Evolutionary conservation across 2,113 vertebrate species (phyloP).

Genomic region (Spizaetus ornatus): DNA sequence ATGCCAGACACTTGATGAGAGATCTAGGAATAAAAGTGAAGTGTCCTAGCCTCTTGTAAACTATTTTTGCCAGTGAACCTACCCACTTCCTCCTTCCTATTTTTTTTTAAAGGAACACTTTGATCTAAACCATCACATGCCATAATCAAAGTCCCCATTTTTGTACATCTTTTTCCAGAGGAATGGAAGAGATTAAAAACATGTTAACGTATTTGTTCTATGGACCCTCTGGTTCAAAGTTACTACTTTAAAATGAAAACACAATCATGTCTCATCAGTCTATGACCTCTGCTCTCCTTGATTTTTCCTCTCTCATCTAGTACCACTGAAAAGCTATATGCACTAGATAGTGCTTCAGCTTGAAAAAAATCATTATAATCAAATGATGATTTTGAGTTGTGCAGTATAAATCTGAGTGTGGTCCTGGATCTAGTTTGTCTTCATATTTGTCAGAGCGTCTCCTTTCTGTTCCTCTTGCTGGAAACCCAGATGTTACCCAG

Average conservation of each 20-base stretch:
- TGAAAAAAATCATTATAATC: neutral
- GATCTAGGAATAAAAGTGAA: neutral
- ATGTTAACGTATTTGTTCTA: neutral
- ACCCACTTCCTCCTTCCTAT: neutral
- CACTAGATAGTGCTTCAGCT: neutral
- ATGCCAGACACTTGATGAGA: neutral
- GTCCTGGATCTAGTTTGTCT: neutral
- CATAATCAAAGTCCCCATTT: neutral
- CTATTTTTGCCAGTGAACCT: neutral
- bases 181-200: neutral
- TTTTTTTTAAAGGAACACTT: neutral
- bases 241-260: neutral
- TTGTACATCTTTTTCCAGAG: neutral
- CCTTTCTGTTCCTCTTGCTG: too few relatives aligned
- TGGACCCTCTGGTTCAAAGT: neutral
- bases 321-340: too few relatives aligned
- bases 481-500: neutral
- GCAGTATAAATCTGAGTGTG: neutral
- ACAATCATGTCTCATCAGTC: neutral
- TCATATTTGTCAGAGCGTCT: neutral
- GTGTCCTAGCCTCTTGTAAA: neutral
- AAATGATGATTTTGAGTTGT: neutral
- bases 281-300: neutral
- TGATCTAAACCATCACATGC: neutral
- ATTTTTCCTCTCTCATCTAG: too few relatives aligned